Base-by-base conservation (phyloP, 1,140 invertebrate species). In the Amphibalanus amphitrite region DNA sequence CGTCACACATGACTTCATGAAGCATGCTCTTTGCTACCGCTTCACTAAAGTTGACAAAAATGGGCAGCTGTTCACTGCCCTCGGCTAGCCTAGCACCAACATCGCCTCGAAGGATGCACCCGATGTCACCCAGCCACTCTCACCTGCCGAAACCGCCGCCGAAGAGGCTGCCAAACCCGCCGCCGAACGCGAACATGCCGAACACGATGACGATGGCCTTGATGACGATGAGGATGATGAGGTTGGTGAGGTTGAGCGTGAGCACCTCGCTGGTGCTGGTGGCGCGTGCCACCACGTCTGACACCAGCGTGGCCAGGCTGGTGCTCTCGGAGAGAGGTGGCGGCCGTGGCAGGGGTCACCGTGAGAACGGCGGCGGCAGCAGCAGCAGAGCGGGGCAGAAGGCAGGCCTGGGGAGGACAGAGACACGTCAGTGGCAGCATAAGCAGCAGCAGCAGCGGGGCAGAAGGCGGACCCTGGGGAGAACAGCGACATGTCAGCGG, bases 121-220 rank as follows among this genome's bases (percentile, higher is more conserved):
- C 20, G 64, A 4, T 23, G 6, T 6, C 23, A 3, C 3, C 64
- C 20, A n/a, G 26, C 4, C 26, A 25, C 26, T n/a, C 64, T 65
- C 64, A 65, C 64, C 64, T 23, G 20, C 64, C 64, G n/a, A 23
- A n/a, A 15, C 10, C 20, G 23, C 20, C 20, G 4, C 64, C 64
- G 28, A 67, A 30, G 23, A 69, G 33, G 26, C 38, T 73, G 30
- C 72, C 72, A 28, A 74, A 74, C 67, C 76, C 76, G 68, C 77
- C 77, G 70, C 78, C 77, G 67, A 65, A 65, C 6, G 76, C 76
- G 73, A 80, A 78, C 29, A 80, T 71, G 0, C 89, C 89, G 33
- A 89, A 89, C 3, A 89, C 89, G 70, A 91, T 86, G 38, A 92
- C 87, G 0, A 92, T 80, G 0, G 89, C 88, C 81, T 92, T 92